Evolutionary conservation across 2,888 invertebrate species (phyloP), one percentile per base, ranked within the genome.

Genomic region (Chymomyza fuscimana): DNA sequence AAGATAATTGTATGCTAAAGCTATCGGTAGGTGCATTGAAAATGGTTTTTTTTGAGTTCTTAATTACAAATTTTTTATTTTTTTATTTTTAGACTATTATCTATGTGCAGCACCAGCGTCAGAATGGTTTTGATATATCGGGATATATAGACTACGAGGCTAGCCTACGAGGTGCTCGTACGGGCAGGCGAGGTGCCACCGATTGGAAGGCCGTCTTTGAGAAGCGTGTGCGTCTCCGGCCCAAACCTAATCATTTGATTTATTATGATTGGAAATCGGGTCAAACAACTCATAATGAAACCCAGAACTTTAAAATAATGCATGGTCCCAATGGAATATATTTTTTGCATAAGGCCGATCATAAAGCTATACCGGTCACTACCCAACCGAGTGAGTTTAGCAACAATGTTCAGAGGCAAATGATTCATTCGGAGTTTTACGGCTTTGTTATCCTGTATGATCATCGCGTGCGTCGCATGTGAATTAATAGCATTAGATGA

Each of bases 371-470:
- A 62, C 95, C 93, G 86, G 95, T 96, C 0, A 95, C 96, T 89
- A 95, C 96, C 0, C 89, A 90, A 4, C 68, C 72, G 1, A 91
- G 91, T 36, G 90, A 93, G 0, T 95, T 95, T 0, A 96, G 95
- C 0, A 93, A 94, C 77, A 95, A 95, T 89, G 95, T 95, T 0
- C 93, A 93, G 5, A 93, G 96, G 77, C 92, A 93, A 67, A 92
- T 94, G 60, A 91, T 96, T 32, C 92, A 93, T 74, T 94, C 95
- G 0, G 92, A 94, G 0, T 93, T 93, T 80, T 97, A 96, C 89
- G 94, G 95, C 5, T 95, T 96, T 85, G 93, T 95, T 64, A 94
- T 96, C 87, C 93, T 97, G 52, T 96, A 95, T 86, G 96, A 97
- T 89, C 96, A 97, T 86, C 16, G 1, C 1, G 56, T 56, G 5